These are phyloP conservation scores for Caretta caretta DNA, from an alignment of 2,113 vertebrate genomes.

Conservation along the genomic window DNA sequence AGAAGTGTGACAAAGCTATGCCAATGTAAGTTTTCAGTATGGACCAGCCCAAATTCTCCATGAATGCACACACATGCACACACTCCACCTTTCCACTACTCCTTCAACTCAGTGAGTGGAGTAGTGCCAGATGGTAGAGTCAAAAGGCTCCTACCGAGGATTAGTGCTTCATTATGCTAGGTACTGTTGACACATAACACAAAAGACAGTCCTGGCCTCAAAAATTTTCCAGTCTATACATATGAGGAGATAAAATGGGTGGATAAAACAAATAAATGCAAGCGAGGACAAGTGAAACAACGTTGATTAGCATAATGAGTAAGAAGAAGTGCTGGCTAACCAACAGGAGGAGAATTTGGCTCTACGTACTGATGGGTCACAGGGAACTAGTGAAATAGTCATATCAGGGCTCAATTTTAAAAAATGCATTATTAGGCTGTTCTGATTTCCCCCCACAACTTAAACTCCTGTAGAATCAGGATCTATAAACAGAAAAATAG, in stretches of 20 bases:
- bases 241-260: background rate
- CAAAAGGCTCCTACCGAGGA: background rate
- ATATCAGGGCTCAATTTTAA: background rate
- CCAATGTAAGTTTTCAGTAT: background rate
- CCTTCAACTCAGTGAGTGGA: background rate
- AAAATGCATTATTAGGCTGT: background rate
- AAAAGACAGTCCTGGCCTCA: background rate
- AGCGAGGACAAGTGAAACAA: background rate
- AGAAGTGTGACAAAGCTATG: background rate
- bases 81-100: background rate
- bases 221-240: background rate
- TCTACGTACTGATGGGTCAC: background rate
- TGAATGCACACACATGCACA: background rate
- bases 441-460: fast-evolving
- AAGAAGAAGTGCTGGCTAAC: background rate
- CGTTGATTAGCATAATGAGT: background rate
- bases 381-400: background rate
- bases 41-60: background rate
- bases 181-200: constrained; percentile 9
- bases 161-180: background rate
- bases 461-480: background rate
- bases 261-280: background rate
- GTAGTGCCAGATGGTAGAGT: background rate
- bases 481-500: background rate
- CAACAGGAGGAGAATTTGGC: background rate